Conservation (phyloP, 2,113 vertebrate genomes). For the Lethenteron camtschaticum region DNA sequence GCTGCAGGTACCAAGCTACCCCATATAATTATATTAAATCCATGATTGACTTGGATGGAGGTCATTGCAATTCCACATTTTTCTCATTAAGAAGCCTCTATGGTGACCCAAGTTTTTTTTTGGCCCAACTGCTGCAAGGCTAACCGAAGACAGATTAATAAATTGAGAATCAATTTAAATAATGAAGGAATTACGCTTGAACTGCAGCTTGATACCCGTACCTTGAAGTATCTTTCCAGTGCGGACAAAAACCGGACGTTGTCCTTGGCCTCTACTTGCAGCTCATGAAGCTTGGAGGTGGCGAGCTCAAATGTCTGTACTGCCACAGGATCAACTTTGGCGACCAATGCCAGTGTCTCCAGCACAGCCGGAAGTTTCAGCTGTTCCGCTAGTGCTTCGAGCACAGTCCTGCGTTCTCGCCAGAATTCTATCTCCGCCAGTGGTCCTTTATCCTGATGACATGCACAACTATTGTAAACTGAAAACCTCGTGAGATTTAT, state of each 20-base stretch:
- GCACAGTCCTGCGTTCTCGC: conserved; percentile 31
- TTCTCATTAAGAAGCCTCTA: too few relatives aligned
- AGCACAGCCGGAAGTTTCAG: conserved; percentile 34
- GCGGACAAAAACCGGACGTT: conserved; percentile 49
- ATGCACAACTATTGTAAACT: background rate
- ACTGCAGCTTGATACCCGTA: conserved; percentile 12
- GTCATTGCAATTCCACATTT: too few relatives aligned
- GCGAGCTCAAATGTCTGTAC: conserved; percentile 28
- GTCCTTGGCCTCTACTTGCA: conserved; percentile 38
- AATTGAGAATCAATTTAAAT: too few relatives aligned
- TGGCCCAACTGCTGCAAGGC: too few relatives aligned
- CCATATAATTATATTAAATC: too few relatives aligned
- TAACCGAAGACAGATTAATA: too few relatives aligned
- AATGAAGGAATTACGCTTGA: too few relatives aligned
- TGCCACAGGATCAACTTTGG: conserved; percentile 21
- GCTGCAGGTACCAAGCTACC: too few relatives aligned
- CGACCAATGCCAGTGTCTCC: conserved; percentile 41
- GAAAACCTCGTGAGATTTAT: background rate
- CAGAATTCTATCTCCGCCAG: conserved; percentile 58
- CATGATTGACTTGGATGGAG: too few relatives aligned
- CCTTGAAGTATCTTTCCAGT: conserved; percentile 55
- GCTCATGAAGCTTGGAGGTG: conserved; percentile 32
- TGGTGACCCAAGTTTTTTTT: too few relatives aligned
- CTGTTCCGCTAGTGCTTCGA: conserved; percentile 41
- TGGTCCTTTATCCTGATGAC: conserved; percentile 33